phyloP scores from a whole-genome alignment of 2,888 invertebrate genomes.

The Mythimna albipuncta region DNA sequence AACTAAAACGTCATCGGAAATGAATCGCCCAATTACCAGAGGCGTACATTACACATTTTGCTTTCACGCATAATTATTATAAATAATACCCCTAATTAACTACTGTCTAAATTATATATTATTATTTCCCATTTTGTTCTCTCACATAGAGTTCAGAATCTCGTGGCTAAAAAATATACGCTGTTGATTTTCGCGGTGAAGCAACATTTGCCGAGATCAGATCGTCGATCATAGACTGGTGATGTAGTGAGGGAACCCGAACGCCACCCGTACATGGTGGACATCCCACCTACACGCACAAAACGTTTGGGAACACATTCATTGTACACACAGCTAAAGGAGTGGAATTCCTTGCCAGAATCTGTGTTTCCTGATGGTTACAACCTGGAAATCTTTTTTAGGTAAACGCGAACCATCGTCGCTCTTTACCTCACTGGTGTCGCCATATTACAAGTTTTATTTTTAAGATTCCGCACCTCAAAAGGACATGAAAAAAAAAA shows the following conservation, averaged over 20 bases:
- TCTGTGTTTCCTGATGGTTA: no score
- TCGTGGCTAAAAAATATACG: not conserved
- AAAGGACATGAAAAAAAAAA: no score
- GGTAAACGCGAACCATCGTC: no score
- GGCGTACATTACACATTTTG: slow-evolving; percentile 8
- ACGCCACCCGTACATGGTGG: no score
- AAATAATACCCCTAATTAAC: slow-evolving; percentile 20
- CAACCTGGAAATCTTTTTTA: no score
- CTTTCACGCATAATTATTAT: slow-evolving; percentile 22
- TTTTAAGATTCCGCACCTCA: no score
- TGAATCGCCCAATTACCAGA: slow-evolving; percentile 23
- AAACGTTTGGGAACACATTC: no score
- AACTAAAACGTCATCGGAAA: not conserved
- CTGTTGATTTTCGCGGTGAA: not conserved
- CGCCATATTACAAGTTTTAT: no score
- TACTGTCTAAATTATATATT: slow-evolving; percentile 7
- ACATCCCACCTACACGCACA: no score
- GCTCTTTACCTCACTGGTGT: no score
- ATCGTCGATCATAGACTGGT: not conserved
- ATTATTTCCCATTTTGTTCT: not conserved
- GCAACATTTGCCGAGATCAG: not conserved
- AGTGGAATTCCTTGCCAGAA: no score
- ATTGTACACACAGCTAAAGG: no score
- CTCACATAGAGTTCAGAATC: not conserved
- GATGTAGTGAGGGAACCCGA: not conserved